A percentile compares a stretch with the other conserved stretches of the same genome.
phyloP scores from a whole-genome alignment of 2,888 invertebrate species.

The Anthophora plumipes region DNA sequence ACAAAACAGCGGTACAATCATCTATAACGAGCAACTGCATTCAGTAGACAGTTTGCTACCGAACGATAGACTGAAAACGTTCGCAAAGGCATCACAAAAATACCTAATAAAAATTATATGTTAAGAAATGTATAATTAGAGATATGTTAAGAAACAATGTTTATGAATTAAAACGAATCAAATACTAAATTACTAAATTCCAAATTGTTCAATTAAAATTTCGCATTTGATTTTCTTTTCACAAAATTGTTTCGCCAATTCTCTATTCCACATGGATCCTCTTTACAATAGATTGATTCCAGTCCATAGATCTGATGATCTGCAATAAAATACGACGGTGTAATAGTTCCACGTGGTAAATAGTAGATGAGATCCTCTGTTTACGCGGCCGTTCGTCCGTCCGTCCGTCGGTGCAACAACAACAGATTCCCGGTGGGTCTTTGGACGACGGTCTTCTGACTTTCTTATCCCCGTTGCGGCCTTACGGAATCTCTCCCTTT shows the following conservation, averaged over 20 bases:
- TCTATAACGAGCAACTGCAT: too few relatives aligned
- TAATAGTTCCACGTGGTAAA: slow-evolving; percentile 49
- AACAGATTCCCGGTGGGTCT: slow-evolving; percentile 84
- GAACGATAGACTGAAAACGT: too few relatives aligned
- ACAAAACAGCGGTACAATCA: too few relatives aligned
- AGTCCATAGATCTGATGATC: background rate
- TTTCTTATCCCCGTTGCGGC: slow-evolving; percentile 76
- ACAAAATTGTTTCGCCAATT: background rate
- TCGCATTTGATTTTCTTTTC: background rate
- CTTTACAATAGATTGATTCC: too few relatives aligned
- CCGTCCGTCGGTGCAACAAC: slow-evolving; percentile 82
- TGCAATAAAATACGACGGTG: background rate
- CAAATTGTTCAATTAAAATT: background rate
- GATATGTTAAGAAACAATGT: too few relatives aligned
- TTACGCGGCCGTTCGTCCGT: slow-evolving; percentile 76
- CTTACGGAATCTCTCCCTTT: slow-evolving; percentile 66
- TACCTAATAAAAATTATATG: too few relatives aligned
- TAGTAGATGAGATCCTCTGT: slow-evolving; percentile 82
- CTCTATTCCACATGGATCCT: background rate
- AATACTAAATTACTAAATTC: background rate
- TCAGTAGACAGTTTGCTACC: too few relatives aligned
- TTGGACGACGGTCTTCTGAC: slow-evolving; percentile 81
- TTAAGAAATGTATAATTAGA: too few relatives aligned
- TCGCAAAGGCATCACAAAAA: too few relatives aligned
- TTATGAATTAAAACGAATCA: too few relatives aligned